A percentile compares a stretch with the other conserved stretches of the same genome.
Conservation (phyloP, 2,113 vertebrate genomes). For the Cyphomyrus discorhynchus region DNA sequence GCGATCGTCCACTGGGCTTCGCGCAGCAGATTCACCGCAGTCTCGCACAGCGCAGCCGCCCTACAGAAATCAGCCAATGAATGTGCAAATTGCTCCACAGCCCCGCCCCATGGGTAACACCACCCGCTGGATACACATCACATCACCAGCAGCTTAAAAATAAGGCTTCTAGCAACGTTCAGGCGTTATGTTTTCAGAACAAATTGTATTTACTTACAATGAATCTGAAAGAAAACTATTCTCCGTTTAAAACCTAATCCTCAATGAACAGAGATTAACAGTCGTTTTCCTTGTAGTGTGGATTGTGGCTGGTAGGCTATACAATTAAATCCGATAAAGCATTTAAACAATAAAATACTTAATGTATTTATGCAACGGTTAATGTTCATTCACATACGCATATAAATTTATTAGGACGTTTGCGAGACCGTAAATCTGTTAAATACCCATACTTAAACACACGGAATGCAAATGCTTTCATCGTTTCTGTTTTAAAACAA, state of each 20-base stretch:
- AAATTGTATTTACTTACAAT: not conserved
- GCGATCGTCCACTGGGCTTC: constrained; percentile 39
- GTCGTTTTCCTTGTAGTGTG: not conserved
- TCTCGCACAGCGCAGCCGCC: constrained; percentile 31
- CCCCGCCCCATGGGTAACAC: constrained; percentile 15
- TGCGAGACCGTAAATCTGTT: not conserved
- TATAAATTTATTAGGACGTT: not conserved
- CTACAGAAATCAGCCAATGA: constrained; percentile 21
- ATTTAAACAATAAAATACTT: not conserved
- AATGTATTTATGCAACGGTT: not conserved
- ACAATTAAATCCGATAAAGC: not conserved
- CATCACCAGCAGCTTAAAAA: not conserved
- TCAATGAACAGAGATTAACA: not conserved
- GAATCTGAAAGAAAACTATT: not conserved
- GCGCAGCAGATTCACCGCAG: constrained; percentile 31
- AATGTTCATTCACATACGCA: not conserved
- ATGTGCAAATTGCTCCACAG: not conserved
- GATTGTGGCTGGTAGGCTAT: not conserved
- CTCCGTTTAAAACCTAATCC: not conserved
- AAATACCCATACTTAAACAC: not conserved
- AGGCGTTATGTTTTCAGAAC: not conserved
- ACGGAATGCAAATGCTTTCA: not conserved
- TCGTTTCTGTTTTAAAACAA: not conserved
- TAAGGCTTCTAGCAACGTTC: not conserved
- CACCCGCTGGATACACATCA: constrained; percentile 14